phyloP scores from a whole-genome alignment of 2,113 vertebrate genomes.

The Grantiella picta region DNA sequence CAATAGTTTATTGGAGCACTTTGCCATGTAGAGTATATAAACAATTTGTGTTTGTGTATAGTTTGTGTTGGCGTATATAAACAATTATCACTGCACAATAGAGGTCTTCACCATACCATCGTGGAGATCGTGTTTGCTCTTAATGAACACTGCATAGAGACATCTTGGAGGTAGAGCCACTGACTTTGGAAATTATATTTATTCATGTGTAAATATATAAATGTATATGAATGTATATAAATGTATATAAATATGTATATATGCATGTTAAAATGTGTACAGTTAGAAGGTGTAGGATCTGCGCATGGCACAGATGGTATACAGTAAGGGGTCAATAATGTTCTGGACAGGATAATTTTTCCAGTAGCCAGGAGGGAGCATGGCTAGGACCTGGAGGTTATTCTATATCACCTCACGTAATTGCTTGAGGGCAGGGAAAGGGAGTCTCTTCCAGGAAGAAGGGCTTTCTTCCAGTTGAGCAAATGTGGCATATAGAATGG shows the following conservation, averaged over 20 bases:
- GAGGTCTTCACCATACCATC: too few relatives aligned
- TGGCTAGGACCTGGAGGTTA: not conserved
- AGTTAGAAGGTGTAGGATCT: not conserved
- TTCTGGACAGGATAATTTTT: not conserved
- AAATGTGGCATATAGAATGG: not conserved
- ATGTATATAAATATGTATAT: not conserved
- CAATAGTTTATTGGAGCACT: too few relatives aligned
- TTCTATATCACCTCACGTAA: not conserved
- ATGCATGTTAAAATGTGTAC: not conserved
- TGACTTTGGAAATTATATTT: not conserved
- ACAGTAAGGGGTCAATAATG: not conserved
- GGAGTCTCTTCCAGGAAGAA: not conserved
- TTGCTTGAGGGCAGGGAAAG: too few relatives aligned
- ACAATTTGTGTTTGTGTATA: too few relatives aligned
- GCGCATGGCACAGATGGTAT: not conserved
- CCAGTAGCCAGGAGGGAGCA: not conserved
- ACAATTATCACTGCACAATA: too few relatives aligned
- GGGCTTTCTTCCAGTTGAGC: not conserved
- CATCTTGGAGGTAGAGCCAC: not conserved
- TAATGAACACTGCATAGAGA: not conserved
- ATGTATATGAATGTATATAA: not conserved
- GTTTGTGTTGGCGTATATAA: too few relatives aligned
- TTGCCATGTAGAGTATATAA: too few relatives aligned
- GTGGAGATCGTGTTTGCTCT: too few relatives aligned
- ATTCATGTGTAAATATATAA: not conserved